Conservation (phyloP, 2,797 vertebrate species). For the Pachyuromys duprasi region DNA sequence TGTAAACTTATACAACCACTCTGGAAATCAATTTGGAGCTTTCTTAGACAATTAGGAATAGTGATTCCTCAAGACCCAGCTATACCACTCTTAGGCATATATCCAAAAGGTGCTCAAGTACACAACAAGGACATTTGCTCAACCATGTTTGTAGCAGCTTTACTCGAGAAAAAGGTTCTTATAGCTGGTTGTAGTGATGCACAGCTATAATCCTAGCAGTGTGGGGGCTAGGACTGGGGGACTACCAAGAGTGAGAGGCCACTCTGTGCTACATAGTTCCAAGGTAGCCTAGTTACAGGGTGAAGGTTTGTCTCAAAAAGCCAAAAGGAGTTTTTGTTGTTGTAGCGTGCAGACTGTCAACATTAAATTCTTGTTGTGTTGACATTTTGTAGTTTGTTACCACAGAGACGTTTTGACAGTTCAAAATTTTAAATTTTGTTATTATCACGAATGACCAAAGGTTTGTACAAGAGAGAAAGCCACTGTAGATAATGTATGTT, state of each 20-base stretch:
- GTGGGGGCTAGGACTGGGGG: too few relatives aligned
- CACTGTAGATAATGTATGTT: conserved; percentile 54
- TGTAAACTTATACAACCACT: too few relatives aligned
- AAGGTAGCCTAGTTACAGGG: not conserved
- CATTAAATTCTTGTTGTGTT: conserved; percentile 47
- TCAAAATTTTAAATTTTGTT: conserved; percentile 76
- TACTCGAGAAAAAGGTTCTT: not conserved
- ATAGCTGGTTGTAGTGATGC: not conserved
- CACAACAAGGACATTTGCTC: too few relatives aligned
- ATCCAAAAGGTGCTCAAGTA: too few relatives aligned
- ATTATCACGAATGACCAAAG: conserved; percentile 61
- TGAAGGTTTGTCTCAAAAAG: not conserved
- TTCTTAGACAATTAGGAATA: too few relatives aligned
- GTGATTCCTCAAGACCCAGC: too few relatives aligned
- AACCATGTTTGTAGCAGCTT: too few relatives aligned
- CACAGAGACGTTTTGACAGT: not conserved
- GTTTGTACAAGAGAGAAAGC: conserved; percentile 59
- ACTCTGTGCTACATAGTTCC: not conserved
- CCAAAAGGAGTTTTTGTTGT: conserved; percentile 24
- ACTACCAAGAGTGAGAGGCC: not conserved
- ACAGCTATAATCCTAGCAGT: not conserved
- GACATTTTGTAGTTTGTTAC: conserved; percentile 33
- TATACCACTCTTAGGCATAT: too few relatives aligned
- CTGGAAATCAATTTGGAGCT: too few relatives aligned
- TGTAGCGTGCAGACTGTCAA: conserved; percentile 35